phyloP scores from a whole-genome alignment of 2,113 vertebrate genomes.

The Rhodinocichla rosea region DNA sequence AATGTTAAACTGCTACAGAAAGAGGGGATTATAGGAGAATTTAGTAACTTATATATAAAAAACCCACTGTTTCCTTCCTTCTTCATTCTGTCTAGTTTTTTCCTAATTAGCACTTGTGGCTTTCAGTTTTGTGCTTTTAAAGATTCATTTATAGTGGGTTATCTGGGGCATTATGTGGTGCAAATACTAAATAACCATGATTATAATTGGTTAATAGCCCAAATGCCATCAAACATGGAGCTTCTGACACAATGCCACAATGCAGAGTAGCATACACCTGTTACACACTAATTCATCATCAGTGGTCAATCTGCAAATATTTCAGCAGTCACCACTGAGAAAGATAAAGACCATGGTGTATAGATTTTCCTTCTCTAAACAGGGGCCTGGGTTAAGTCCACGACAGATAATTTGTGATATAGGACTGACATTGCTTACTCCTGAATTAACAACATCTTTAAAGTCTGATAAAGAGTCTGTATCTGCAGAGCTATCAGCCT shows the following conservation, averaged over 20 bases:
- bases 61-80: background rate
- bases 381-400: background rate
- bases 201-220: background rate
- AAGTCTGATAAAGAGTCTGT: background rate
- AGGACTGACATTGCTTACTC: background rate
- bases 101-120: background rate
- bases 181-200: background rate
- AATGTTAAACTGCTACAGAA: background rate
- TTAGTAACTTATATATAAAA: background rate
- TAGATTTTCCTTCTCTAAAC: constrained; percentile 40
- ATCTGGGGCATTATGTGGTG: background rate
- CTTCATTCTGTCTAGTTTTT: background rate
- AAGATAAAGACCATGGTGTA: constrained; percentile 28
- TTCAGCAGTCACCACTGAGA: background rate
- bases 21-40: background rate
- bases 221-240: background rate
- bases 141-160: background rate
- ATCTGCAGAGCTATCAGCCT: background rate
- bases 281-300: constrained; percentile 21
- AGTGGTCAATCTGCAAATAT: background rate
- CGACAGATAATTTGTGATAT: constrained; percentile 21
- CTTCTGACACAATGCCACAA: background rate
- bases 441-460: constrained; percentile 4
- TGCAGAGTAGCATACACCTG: background rate
- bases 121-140: background rate